Evolutionary conservation across 2,888 invertebrate genomes (phyloP), one percentile per base, ranked within the genome.

Genomic region (Agrotis segetum): DNA sequence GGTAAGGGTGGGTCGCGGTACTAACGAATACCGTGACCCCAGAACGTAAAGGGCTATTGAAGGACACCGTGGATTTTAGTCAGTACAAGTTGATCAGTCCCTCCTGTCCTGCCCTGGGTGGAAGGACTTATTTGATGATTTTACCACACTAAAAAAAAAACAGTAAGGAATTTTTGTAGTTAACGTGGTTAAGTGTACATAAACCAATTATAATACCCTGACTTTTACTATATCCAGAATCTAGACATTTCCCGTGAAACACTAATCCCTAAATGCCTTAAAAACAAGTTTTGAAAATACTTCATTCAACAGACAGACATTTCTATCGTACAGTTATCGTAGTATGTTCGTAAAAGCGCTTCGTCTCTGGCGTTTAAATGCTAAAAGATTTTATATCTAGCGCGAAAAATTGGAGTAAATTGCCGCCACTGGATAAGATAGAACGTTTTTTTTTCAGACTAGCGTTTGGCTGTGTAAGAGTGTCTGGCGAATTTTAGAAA

Each of bases 301-400:
- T 67, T 69, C 62, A 63, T 53, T 21, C 13, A 55, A 59, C 76
- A 71, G 70, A 77, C 74, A 76, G 62, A 66, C 74, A 64, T 56
- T 58, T 65, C 64, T 70, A 68, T 71, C 62, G 68, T 49, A 59
- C 19, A 69, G 70, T 76, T 76, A 81, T 78, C 68, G 67, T 67
- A 34, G 67, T 67, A 60, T 79, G 66, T 72, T 77, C 65, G 69
- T 72, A 63, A 73, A 79, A 79, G 75, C 77, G 76, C 63, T 78
- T 70, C 71, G 55, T 44, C 66, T 53, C 61, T 67, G 61, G 70
- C 65, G 79, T 83, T 84, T 74, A 85, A 83, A 83, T 71, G 85
- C 71, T 83, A 77, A 84, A 85, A 84, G 85, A 87, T 87, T 87
- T 87, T 87, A 86, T 87, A 84, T 82, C 80, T 85, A 85, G 84